Evolutionary conservation across 2,888 invertebrate genomes (phyloP).

Genomic region (Xestia ashworthii): DNA sequence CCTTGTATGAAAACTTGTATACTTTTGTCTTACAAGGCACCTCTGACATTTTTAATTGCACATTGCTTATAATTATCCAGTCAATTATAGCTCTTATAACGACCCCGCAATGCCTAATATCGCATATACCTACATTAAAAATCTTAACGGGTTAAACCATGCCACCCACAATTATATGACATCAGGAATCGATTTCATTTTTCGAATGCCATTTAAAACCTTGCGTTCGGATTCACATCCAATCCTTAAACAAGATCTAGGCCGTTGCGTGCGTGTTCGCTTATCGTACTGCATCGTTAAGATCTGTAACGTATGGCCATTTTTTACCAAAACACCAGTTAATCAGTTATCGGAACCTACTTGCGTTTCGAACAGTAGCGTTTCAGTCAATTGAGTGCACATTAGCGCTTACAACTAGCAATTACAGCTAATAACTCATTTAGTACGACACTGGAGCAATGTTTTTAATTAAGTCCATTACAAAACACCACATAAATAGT

Average conservation of each 20-base stretch:
- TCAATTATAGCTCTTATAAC: conserved; percentile 37
- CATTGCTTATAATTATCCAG: conserved; percentile 28
- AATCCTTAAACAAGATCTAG: conserved; percentile 48
- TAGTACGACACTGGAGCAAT: conserved; percentile 54
- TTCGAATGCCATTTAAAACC: conserved; percentile 51
- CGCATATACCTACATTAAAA: neutral
- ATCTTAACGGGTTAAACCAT: conserved; percentile 16
- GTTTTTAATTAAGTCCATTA: conserved; percentile 40
- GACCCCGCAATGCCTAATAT: conserved; percentile 15
- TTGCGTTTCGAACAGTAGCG: conserved; percentile 49
- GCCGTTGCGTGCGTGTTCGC: conserved; percentile 53
- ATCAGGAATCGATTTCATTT: conserved; percentile 45
- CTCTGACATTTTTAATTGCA: conserved; percentile 48
- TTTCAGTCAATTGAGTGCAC: conserved; percentile 60
- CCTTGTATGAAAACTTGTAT: conserved; percentile 41
- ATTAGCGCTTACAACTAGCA: conserved; percentile 59
- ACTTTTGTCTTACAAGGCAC: conserved; percentile 44
- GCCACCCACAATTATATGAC: conserved; percentile 26
- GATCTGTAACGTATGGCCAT: conserved; percentile 51
- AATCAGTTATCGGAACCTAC: conserved; percentile 50
- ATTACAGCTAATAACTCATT: conserved; percentile 68
- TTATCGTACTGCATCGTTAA: conserved; percentile 49
- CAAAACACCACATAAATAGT: conserved; percentile 42
- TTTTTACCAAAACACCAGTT: conserved; percentile 27
- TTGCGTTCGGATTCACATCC: conserved; percentile 39